These are phyloP conservation scores for human DNA, from an alignment of 2,113 vertebrate genomes.

Conservation along the genomic window DNA sequence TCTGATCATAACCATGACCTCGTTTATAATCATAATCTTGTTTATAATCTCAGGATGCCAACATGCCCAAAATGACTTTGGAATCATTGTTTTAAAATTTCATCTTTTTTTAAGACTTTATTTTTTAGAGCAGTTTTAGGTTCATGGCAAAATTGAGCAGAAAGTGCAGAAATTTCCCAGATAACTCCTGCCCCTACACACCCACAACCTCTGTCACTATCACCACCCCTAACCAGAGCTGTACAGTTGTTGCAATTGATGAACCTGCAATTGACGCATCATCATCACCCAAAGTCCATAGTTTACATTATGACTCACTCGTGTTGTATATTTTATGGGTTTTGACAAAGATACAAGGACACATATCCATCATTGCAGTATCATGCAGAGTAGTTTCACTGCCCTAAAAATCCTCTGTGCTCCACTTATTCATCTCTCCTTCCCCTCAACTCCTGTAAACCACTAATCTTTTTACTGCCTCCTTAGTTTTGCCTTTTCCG, in stretches of 20 bases:
- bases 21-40: not conserved
- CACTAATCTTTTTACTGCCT: not conserved
- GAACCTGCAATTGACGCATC: not conserved
- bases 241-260: not conserved
- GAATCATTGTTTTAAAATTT: not conserved
- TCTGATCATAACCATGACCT: not conserved
- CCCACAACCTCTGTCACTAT: not conserved
- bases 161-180: not conserved
- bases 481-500: not conserved
- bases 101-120: not conserved
- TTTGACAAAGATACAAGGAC: not conserved
- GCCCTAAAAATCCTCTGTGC: not conserved
- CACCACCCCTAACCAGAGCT: not conserved
- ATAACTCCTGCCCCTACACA: not conserved
- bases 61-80: not conserved
- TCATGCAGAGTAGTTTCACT: not conserved
- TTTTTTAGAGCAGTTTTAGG: not conserved
- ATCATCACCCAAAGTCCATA: not conserved
- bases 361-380: not conserved
- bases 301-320: not conserved
- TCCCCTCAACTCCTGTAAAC: not conserved
- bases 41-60: not conserved
- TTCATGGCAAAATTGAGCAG: not conserved
- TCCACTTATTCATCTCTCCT: not conserved
- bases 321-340: not conserved